These are phyloP conservation scores for Drosophila dives DNA, from an alignment of 2,888 invertebrate genomes.

Conservation along the genomic window DNA sequence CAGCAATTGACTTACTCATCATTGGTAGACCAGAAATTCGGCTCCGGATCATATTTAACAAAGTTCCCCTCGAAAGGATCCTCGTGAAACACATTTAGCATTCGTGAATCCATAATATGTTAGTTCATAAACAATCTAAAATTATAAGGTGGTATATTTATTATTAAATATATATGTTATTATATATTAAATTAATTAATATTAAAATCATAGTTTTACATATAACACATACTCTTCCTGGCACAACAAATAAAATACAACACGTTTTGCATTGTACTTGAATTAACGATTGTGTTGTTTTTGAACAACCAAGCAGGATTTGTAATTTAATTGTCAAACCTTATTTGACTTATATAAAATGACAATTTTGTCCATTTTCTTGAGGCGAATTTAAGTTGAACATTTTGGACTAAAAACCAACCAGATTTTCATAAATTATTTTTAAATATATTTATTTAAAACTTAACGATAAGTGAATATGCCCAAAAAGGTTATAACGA, in stretches of 20 bases:
- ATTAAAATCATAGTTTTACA: background rate
- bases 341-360: background rate
- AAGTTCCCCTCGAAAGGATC: constrained; percentile 84
- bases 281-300: background rate
- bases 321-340: background rate
- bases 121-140: constrained; percentile 25
- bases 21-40: constrained; percentile 82
- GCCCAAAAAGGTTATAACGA: constrained; percentile 64
- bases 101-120: constrained; percentile 82
- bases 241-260: background rate
- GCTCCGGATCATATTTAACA: constrained; percentile 77
- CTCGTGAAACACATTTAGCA: constrained; percentile 84
- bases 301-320: background rate
- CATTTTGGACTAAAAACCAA: background rate
- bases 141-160: background rate
- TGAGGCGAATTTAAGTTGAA: background rate
- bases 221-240: background rate
- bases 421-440: background rate
- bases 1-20: constrained; percentile 79
- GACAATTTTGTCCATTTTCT: background rate
- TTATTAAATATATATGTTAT: background rate
- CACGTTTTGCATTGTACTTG: background rate
- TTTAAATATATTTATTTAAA: constrained; percentile 14
- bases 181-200: background rate
- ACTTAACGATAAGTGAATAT: constrained; percentile 23